phyloP scores from a whole-genome alignment of 2,113 vertebrate species.

The Heliornis fulica region DNA sequence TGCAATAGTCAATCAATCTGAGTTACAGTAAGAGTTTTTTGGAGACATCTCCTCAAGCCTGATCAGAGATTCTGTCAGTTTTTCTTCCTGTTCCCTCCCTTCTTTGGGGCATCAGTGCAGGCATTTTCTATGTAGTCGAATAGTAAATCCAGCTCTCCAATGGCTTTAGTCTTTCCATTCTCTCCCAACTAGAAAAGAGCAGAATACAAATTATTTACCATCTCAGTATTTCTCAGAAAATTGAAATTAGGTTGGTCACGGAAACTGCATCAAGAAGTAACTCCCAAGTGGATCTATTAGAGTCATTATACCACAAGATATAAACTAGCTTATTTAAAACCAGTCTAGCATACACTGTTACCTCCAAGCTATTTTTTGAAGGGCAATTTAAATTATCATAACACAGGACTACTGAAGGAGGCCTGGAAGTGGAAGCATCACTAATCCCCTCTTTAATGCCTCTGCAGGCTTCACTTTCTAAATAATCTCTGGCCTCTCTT shows the following conservation, averaged over 20 bases:
- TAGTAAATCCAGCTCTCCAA: slow-evolving; percentile 80
- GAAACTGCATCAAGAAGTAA: neutral
- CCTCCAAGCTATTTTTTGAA: neutral
- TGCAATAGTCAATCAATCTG: neutral
- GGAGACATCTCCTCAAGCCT: neutral
- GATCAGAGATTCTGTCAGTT: neutral
- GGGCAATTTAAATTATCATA: neutral
- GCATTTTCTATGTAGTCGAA: slow-evolving; percentile 56
- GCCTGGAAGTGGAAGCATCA: neutral
- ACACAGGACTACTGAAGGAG: neutral
- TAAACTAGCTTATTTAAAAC: neutral
- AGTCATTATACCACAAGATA: neutral
- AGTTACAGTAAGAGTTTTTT: neutral
- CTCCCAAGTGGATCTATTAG: neutral
- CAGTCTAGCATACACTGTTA: neutral
- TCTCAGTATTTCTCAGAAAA: neutral
- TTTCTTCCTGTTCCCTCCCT: slow-evolving; percentile 8
- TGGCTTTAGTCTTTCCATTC: slow-evolving; percentile 75
- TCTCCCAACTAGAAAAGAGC: slow-evolving; percentile 69
- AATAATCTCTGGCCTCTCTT: neutral
- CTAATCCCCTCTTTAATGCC: neutral
- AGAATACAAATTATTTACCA: neutral
- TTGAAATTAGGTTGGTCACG: neutral
- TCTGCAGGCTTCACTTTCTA: neutral
- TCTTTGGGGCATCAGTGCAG: slow-evolving; percentile 44